phyloP scores from a whole-genome alignment of 2,888 invertebrate species.

The Troides oblongomaculatus region DNA sequence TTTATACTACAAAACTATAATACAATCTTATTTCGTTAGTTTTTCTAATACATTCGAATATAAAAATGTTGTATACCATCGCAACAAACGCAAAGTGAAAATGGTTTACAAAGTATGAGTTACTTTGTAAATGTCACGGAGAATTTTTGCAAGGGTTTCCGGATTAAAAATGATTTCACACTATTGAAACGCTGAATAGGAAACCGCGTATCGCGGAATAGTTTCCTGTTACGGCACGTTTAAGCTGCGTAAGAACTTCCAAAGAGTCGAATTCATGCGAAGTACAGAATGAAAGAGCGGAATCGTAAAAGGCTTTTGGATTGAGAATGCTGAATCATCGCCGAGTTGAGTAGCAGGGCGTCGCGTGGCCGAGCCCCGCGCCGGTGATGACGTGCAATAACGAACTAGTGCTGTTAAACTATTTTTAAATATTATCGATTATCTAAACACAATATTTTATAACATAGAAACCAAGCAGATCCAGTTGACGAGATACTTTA shows the following conservation, averaged over 20 bases:
- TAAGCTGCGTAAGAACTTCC: conserved; percentile 58
- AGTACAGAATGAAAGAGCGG: conserved; percentile 63
- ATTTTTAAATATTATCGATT: conserved; percentile 26
- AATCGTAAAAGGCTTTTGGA: conserved; percentile 75
- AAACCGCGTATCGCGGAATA: conserved; percentile 32
- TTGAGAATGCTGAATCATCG: conserved; percentile 76
- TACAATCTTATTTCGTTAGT: too few species aligned
- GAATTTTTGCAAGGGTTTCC: conserved; percentile 21
- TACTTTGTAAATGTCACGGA: not conserved
- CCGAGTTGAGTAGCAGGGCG: conserved; percentile 57
- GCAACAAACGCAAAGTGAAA: not conserved
- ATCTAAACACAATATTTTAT: not conserved
- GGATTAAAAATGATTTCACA: conserved; percentile 15
- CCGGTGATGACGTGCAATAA: conserved; percentile 73
- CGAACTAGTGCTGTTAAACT: conserved; percentile 50
- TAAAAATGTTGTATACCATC: not conserved
- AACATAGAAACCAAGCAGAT: not conserved
- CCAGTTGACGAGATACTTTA: too few species aligned
- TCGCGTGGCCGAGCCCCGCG: conserved; percentile 45
- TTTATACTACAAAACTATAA: too few species aligned
- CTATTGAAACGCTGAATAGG: conserved; percentile 29
- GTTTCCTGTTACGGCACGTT: conserved; percentile 45
- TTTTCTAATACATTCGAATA: not conserved
- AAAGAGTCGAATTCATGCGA: conserved; percentile 60
- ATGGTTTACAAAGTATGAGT: not conserved